These are phyloP conservation scores for Anthophora plumipes DNA, from an alignment of 2,888 invertebrate genomes.

Conservation along the genomic window DNA sequence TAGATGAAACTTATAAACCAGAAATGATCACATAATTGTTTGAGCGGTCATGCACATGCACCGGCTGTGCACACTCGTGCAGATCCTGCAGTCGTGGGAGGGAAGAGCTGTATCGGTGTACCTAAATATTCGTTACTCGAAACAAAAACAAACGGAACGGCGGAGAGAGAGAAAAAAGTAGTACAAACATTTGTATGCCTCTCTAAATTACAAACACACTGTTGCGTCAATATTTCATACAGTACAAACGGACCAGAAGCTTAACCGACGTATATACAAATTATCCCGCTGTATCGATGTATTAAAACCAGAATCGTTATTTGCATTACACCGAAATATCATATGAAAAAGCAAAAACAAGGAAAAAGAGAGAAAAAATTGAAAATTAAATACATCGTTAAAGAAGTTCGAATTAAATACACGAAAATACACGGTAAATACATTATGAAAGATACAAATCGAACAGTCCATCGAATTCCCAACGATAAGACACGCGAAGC, in stretches of 20 bases:
- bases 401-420: too few species aligned
- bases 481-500: slow-evolving; percentile 21
- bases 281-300: background rate
- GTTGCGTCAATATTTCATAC: background rate
- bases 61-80: background rate
- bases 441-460: slow-evolving; percentile 2
- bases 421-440: background rate
- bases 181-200: background rate
- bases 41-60: background rate
- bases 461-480: background rate
- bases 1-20: background rate
- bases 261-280: too few species aligned
- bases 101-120: background rate
- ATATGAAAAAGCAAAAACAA: background rate
- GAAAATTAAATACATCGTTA: too few species aligned
- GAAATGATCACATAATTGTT: background rate
- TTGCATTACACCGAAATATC: background rate
- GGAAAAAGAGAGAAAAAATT: background rate
- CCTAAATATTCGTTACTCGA: background rate
- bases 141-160: background rate
- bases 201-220: background rate
- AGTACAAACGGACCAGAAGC: background rate
- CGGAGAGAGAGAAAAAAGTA: background rate
- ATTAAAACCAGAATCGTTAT: background rate
- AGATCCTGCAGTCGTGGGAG: too few species aligned